Evolutionary conservation across 2,797 vertebrate genomes (phyloP).

Genomic region (Todus mexicanus): DNA sequence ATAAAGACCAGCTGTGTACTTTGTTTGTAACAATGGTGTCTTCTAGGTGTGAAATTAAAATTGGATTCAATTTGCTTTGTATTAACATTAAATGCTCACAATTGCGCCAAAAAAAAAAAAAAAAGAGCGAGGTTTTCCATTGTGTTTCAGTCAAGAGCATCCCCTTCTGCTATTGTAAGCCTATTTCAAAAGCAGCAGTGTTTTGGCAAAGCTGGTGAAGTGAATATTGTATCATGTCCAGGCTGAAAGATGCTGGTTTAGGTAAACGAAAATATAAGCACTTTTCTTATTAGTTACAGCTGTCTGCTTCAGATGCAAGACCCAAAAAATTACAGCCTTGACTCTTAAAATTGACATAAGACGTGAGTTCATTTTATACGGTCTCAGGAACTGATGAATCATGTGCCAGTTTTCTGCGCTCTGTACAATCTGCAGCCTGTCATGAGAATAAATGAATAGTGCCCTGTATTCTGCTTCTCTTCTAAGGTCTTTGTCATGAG

Average conservation of each 20-base stretch:
- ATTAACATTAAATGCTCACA: neutral
- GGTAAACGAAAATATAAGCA: conserved; percentile 11
- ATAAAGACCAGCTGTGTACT: conserved; percentile 1
- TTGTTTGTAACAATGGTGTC: conserved; percentile 8
- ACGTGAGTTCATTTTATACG: conserved; percentile 40
- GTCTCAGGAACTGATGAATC: conserved; percentile 71
- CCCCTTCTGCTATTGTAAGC: neutral
- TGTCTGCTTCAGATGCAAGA: neutral
- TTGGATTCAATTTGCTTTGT: conserved; percentile 14
- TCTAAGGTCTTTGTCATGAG: conserved; percentile 58
- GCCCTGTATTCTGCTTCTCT: conserved; percentile 52
- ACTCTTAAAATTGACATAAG: conserved; percentile 33
- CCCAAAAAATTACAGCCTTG: conserved; percentile 4
- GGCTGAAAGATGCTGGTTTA: neutral
- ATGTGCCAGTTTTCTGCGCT: conserved; percentile 52
- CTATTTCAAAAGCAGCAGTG: neutral
- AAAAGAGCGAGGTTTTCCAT: neutral
- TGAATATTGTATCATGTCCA: neutral
- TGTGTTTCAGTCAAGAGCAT: neutral
- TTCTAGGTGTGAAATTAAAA: conserved; percentile 53
- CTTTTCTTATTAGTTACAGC: neutral
- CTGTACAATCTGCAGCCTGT: conserved; percentile 65
- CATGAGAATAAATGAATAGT: conserved; percentile 71
- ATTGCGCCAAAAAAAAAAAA: neutral
- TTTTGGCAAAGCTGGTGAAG: neutral